Evolutionary conservation across 53 echinoderm and acorn worm genomes (phyloP), one percentile per base, ranked within the genome.

Genomic region (Henricia sp.): DNA sequence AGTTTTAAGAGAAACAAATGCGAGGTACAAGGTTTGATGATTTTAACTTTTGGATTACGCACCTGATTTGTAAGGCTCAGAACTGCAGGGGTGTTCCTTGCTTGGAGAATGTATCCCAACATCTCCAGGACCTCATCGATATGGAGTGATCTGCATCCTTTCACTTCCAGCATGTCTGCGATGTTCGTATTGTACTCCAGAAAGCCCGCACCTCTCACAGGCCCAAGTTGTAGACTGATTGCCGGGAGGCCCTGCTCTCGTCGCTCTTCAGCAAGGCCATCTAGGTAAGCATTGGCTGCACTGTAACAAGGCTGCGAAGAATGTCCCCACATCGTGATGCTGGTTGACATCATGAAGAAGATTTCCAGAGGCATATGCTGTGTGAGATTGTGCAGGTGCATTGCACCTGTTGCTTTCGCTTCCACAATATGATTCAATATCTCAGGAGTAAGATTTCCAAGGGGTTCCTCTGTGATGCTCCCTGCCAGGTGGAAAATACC

Each of bases 1-100:
- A 4, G 21, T 4, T 16, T 12, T 23, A 55, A 14, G 19, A 10
- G 5, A 14, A 55, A 5, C n/a, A n/a, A n/a, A n/a, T n/a, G n/a
- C n/a, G n/a, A n/a, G n/a, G n/a, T 8, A 14, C 9, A 14, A 46
- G 43, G 21, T 30, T 19, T 43, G 8, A 42, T 56, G 30, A 28
- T 50, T 53, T 37, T 14, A 41, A 3, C 21, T 34, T 19, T 76
- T 35, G 2, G 36, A 44, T 4, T 35, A 74, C 83, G 38, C 85
- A 95, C 95, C 93, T 85, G 89, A 72, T 93, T 89, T 59, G 91
- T 78, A 3, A 95, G 69, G 70, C 91, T 91, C 27, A 95, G 64
- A 20, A 83, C 85, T 13, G 95, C 52, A 5, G 95, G 95, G 0
- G 73, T 32, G 21, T 90, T 55, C 2, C 70, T 72, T 6, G 76